Conservation (phyloP, 2,888 invertebrate species). For the Mimachlamys varia region DNA sequence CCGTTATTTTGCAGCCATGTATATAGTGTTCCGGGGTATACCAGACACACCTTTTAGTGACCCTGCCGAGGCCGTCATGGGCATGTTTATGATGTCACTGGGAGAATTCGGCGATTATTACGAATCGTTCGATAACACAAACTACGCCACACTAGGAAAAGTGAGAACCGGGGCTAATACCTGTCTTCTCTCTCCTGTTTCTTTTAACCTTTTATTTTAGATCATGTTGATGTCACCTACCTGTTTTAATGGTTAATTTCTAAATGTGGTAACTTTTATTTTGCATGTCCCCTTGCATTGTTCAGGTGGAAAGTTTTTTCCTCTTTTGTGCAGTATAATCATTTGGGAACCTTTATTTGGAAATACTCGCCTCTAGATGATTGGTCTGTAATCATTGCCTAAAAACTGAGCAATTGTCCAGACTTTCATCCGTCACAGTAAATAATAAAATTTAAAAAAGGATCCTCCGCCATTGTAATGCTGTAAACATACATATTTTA, state of each 20-base stretch:
- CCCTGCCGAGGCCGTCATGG: conserved; percentile 96
- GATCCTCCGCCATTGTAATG: too few species aligned
- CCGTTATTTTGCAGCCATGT: conserved; percentile 79
- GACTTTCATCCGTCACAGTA: too few species aligned
- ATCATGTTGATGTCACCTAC: background rate
- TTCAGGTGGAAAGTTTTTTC: background rate
- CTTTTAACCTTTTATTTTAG: conserved; percentile 16
- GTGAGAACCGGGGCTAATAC: conserved; percentile 82
- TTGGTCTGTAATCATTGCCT: too few species aligned
- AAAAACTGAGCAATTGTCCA: too few species aligned
- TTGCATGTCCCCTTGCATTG: background rate
- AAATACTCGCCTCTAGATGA: too few species aligned
- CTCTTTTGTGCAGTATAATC: background rate
- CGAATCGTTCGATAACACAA: conserved; percentile 93
- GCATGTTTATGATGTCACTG: conserved; percentile 99
- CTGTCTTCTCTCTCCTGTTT: background rate
- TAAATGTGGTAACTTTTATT: background rate
- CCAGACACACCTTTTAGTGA: conserved; percentile 82
- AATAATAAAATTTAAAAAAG: too few species aligned
- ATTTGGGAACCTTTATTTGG: too few species aligned
- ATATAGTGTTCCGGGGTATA: conserved; percentile 79
- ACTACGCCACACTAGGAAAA: conserved; percentile 91
- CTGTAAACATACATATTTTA: too few species aligned
- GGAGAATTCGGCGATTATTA: conserved; percentile 98
- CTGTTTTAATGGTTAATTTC: background rate